These are phyloP conservation scores for Corvus cornix DNA, from an alignment of 2,113 vertebrate genomes.

Conservation along the genomic window DNA sequence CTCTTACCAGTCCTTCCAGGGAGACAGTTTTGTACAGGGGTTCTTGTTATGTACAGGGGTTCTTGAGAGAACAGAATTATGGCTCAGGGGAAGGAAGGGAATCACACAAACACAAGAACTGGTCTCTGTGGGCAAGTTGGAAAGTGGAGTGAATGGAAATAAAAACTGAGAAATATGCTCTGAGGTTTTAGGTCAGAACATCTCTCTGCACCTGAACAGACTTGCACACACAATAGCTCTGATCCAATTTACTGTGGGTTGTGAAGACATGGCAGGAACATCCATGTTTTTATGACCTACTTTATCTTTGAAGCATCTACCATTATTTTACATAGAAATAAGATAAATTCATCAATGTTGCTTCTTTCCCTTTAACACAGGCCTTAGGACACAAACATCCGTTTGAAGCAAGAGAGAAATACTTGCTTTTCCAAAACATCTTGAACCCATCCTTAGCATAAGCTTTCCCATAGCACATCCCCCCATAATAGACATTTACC, in stretches of 20 bases:
- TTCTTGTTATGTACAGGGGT: neutral
- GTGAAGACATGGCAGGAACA: neutral
- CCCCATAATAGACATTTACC: neutral
- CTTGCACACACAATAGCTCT: neutral
- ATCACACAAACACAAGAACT: neutral
- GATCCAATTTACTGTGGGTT: neutral
- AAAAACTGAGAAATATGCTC: neutral
- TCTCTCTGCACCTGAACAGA: neutral
- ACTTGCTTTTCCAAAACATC: neutral
- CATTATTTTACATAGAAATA: neutral
- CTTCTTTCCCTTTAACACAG: neutral
- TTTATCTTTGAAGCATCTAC: neutral
- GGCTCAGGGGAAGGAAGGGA: neutral
- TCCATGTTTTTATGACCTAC: neutral
- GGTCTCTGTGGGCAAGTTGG: fast-evolving
- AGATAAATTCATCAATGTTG: neutral
- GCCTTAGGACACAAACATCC: neutral
- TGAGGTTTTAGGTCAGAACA: neutral
- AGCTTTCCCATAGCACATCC: neutral
- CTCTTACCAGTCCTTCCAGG: neutral
- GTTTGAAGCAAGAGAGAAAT: neutral
- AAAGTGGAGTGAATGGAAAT: neutral
- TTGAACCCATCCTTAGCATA: neutral
- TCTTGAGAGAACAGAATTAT: neutral
- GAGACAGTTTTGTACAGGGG: neutral